Evolutionary conservation across 2,888 invertebrate species (phyloP).

Genomic region (Asteroscopus sphinx): DNA sequence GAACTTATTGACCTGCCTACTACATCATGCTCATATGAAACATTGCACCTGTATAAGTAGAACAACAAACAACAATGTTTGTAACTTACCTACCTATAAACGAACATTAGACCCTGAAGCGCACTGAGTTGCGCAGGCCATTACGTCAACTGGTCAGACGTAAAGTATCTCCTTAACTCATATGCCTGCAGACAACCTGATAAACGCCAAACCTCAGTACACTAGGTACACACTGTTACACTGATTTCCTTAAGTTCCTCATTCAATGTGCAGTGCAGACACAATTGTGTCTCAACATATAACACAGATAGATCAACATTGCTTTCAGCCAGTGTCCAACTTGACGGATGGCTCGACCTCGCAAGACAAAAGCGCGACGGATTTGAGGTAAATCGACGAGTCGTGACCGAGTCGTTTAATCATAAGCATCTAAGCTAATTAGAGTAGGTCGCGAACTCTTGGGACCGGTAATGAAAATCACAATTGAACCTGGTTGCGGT

Average conservation of each 20-base stretch:
- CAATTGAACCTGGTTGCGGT: constrained; percentile 82
- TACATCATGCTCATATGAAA: constrained; percentile 19
- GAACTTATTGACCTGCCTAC: too few relatives aligned
- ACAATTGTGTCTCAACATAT: constrained; percentile 41
- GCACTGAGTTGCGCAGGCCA: constrained; percentile 57
- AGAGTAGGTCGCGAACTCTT: constrained; percentile 87
- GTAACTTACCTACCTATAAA: constrained; percentile 58
- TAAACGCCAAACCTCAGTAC: constrained; percentile 51
- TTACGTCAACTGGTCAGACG: constrained; percentile 64
- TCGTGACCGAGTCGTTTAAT: constrained; percentile 88
- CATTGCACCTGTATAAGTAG: constrained; percentile 30
- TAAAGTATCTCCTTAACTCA: constrained; percentile 64
- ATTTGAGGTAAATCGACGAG: constrained; percentile 85
- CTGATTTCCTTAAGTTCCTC: constrained; percentile 31
- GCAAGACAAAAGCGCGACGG: constrained; percentile 82
- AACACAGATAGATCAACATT: constrained; percentile 34
- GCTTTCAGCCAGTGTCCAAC: constrained; percentile 65
- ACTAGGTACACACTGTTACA: constrained; percentile 48
- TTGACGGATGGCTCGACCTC: constrained; percentile 79
- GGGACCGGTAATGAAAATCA: constrained; percentile 87
- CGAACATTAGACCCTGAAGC: constrained; percentile 57
- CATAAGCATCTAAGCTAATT: constrained; percentile 88
- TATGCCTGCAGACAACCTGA: constrained; percentile 54
- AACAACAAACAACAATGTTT: constrained; percentile 49
- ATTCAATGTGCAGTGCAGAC: constrained; percentile 14